These are phyloP conservation scores for Apodemia duryi DNA, from an alignment of 2,888 invertebrate species.

Conservation along the genomic window DNA sequence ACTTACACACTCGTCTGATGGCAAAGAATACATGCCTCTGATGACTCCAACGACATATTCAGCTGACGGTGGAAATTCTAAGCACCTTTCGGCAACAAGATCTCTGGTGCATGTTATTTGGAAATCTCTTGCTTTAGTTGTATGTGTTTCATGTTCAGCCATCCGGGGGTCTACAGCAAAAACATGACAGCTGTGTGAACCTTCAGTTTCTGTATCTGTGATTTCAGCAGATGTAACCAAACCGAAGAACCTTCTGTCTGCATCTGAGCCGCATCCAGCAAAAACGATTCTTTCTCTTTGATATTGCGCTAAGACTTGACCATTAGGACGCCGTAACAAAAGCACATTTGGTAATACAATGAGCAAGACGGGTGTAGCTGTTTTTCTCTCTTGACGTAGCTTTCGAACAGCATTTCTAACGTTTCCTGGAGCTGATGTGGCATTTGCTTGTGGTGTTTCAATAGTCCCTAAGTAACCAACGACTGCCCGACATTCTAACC, in stretches of 20 bases:
- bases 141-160: conserved; percentile 89
- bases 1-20: conserved; percentile 61
- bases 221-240: conserved; percentile 91
- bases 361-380: conserved; percentile 90
- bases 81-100: conserved; percentile 87
- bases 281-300: conserved; percentile 92
- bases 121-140: conserved; percentile 89
- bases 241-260: conserved; percentile 95
- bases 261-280: conserved; percentile 93
- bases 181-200: conserved; percentile 94
- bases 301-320: conserved; percentile 91
- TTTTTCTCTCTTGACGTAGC: conserved; percentile 92
- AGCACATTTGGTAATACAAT: conserved; percentile 90
- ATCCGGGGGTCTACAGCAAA: conserved; percentile 95
- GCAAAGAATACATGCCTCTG: conserved; percentile 85
- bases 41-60: conserved; percentile 86
- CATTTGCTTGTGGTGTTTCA: conserved; percentile 93
- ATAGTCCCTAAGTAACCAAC: conserved; percentile 98
- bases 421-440: conserved; percentile 86
- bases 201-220: conserved; percentile 57
- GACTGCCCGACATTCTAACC: conserved; percentile 89
- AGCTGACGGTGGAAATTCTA: conserved; percentile 94
- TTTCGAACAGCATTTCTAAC: conserved; percentile 93
- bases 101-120: conserved; percentile 91
- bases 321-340: conserved; percentile 87